A percentile compares a stretch with the other conserved stretches of the same genome.
phyloP scores from a whole-genome alignment of 2,888 invertebrate genomes.

The Heliconius erato region DNA sequence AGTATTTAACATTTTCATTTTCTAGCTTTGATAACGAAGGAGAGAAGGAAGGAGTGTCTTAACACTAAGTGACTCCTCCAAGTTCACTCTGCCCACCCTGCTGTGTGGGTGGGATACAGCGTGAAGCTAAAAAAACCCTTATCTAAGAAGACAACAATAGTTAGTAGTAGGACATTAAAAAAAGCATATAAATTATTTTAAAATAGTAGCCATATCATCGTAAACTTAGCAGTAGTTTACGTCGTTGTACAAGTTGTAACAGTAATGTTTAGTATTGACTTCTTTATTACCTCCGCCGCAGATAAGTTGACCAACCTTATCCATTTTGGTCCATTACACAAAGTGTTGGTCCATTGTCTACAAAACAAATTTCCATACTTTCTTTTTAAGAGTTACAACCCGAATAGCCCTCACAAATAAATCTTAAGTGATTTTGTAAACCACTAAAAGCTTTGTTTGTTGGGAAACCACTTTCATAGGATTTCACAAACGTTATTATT shows the following conservation, averaged over 20 bases:
- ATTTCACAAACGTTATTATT: constrained; percentile 30
- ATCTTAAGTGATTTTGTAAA: constrained; percentile 54
- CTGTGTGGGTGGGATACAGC: neutral
- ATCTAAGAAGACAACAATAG: neutral
- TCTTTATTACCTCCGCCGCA: constrained; percentile 74
- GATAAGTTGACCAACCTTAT: constrained; percentile 75
- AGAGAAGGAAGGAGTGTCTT: neutral
- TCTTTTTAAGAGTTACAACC: constrained; percentile 53
- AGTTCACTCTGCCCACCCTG: neutral
- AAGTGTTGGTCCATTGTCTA: constrained; percentile 75
- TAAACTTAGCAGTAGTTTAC: constrained; percentile 54
- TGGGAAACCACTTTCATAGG: constrained; percentile 34
- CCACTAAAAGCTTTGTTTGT: constrained; percentile 52
- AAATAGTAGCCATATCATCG: constrained; percentile 50
- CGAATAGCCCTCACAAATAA: constrained; percentile 51
- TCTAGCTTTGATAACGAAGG: too few relatives aligned
- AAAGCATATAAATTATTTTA: neutral
- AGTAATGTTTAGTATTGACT: constrained; percentile 71
- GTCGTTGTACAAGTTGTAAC: constrained; percentile 69
- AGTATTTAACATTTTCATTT: too few relatives aligned
- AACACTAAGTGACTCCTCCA: neutral
- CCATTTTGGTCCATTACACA: constrained; percentile 77
- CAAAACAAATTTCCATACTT: constrained; percentile 57
- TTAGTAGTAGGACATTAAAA: neutral
- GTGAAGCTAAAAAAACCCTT: neutral